Evolutionary conservation across 1,140 invertebrate species (phyloP), one percentile per base, ranked within the genome.

Genomic region (Neodiprion pinetum): DNA sequence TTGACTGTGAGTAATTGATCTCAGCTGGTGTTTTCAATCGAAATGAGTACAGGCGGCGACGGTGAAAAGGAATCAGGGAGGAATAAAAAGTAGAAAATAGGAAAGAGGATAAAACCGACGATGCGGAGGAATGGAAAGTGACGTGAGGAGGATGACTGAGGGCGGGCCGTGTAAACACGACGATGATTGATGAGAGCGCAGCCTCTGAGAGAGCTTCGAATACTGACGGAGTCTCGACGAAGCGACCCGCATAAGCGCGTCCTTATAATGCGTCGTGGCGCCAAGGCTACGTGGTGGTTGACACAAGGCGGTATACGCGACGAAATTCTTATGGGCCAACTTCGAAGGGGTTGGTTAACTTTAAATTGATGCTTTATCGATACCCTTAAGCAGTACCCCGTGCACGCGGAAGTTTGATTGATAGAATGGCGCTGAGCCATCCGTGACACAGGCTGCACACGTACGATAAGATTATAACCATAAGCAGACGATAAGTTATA

Each of bases 361-460:
- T 61, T 61, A 17, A 61, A 61, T 61, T 61, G 53, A 61, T 61
- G 53, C 53, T 61, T 61, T 61, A 61, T 61, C 53, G 53, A 61
- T 61, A 61, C 11, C 53, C 11, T 17, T 61, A 61, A 61, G 53
- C 53, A 17, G 53, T 40, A 40, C n/a, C 53, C n/a, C 8, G 8
- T 5, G 53, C 53, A 9, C 53, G n/a, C n/a, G 11, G 53, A 61
- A 61, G 11, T 61, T 61, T 61, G 53, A 61, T 61, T 61, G 53
- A 61, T 61, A 12, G 53, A 61, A 61, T 61, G 53, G n/a, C 11
- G 53, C n/a, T 61, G 11, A 61, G 53, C 53, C 11, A 61, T 61
- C 53, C 53, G 53, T 9, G 53, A 61, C 53, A 61, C 53, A 12
- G n/a, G 11, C 53, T 61, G 11, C 53, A 61, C n/a, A 40, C 28